A percentile compares a stretch with the other conserved stretches of the same genome.
These are phyloP conservation scores for Chelon labrosus DNA, from an alignment of 2,797 vertebrate genomes.

Conservation along the genomic window DNA sequence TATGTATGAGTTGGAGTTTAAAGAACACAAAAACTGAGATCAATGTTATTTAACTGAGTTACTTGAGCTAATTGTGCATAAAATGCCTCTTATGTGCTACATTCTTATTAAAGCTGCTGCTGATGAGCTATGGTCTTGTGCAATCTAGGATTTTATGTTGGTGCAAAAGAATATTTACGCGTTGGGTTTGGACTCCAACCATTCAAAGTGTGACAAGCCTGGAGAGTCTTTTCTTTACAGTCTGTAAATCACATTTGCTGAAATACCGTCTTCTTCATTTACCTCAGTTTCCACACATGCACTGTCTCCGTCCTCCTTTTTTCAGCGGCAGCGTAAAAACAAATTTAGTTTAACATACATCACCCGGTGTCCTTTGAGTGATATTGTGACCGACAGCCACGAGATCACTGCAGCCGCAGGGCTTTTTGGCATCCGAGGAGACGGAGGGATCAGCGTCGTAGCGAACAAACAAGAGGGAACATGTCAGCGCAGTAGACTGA, in stretches of 20 bases:
- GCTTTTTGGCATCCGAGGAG: slow-evolving; percentile 7
- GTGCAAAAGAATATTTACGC: not conserved
- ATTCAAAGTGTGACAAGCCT: not conserved
- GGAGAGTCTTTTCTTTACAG: not conserved
- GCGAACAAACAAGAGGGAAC: not conserved
- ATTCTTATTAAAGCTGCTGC: not conserved
- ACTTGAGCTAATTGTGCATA: not conserved
- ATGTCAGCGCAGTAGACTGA: slow-evolving; percentile 12
- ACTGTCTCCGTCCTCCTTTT: not conserved
- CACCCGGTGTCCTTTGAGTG: not conserved
- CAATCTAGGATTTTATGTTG: not conserved
- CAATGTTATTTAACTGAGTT: too few relatives aligned
- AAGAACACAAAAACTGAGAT: too few relatives aligned
- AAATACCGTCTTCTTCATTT: not conserved
- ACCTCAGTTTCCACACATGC: not conserved
- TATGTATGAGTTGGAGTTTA: too few relatives aligned
- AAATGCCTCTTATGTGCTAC: not conserved
- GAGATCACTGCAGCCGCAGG: not conserved
- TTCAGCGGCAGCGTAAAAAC: not conserved
- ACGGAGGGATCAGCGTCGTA: not conserved
- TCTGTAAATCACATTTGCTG: slow-evolving; percentile 7
- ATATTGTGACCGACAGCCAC: slow-evolving; percentile 5
- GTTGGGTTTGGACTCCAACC: too few relatives aligned
- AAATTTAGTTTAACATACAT: not conserved
- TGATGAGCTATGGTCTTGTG: not conserved